Evolutionary conservation across 2,113 vertebrate species (phyloP), one percentile per base, ranked within the genome.

Genomic region (Toxotes chatareus): DNA sequence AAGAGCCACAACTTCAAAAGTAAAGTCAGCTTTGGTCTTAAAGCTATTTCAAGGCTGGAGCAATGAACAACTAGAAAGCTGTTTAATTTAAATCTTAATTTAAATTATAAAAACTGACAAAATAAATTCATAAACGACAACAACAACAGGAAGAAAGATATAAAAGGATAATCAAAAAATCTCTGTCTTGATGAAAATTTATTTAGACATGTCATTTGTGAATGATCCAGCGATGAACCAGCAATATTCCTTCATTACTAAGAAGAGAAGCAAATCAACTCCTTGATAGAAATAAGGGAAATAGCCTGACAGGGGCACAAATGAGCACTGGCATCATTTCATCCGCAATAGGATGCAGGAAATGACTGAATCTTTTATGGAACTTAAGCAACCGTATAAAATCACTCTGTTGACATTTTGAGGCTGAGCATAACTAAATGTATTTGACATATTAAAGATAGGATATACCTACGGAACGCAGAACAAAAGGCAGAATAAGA

Each of bases 361-460:
- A 67, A 32, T 49, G 27, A 60, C 53, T 69, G 16, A 13, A 51
- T 53, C 12, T 8, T 36, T 60, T 16, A 63, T 74, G 42, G 42
- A 57, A 40, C 56, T 65, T 14, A 42, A 63, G 51, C 40, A 57
- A 63, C 36, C 23, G 13, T 9, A 55, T 23, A 38, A 34, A 55
- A 76, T 40, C 5, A 12, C 31, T 76, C 7, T 68, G 21, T 59
- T 71, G 14, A 75, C 19, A 63, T 49, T 63, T 60, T 53, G 13
- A 80, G 64, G 21, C n/a, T 56, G 38, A n/a, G 5, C 67, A 27
- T 34, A 14, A 46, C 34, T 27, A 19, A 76, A 55, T 66, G 7
- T 68, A 42, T 38, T 23, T 8, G 31, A 27, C 19, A 32, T 40
- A 13, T 1, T 2, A 12, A 4, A 53, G 10, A 40, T 31, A 3